These are phyloP conservation scores for Leucopsar rothschildi DNA, from an alignment of 2,113 vertebrate species.

Conservation along the genomic window DNA sequence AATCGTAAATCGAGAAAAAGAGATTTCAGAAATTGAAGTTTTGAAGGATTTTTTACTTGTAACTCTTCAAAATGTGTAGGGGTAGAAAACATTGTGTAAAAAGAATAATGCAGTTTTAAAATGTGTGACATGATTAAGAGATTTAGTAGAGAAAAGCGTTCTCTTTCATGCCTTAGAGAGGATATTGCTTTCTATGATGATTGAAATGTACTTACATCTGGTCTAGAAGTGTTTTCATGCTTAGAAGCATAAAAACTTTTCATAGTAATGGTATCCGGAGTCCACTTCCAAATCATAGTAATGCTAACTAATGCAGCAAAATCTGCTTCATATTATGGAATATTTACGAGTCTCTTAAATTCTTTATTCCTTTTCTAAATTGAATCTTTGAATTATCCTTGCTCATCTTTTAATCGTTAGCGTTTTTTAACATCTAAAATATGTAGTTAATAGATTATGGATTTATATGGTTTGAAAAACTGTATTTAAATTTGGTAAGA, in stretches of 20 bases:
- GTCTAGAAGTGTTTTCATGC: background rate
- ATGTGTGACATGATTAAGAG: background rate
- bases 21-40: background rate
- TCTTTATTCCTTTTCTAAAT: background rate
- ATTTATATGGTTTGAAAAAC: background rate
- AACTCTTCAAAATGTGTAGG: background rate
- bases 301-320: background rate
- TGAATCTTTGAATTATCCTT: background rate
- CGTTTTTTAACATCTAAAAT: background rate
- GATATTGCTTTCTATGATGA: background rate
- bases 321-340: background rate
- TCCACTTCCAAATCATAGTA: background rate
- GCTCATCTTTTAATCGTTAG: background rate
- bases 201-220: background rate
- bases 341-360: background rate
- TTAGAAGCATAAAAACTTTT: background rate
- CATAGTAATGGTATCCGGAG: background rate
- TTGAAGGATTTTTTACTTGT: background rate
- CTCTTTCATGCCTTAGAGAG: background rate
- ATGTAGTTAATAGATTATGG: background rate
- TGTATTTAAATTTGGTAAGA: background rate
- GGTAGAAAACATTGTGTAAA: background rate
- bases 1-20: background rate
- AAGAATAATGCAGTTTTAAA: background rate
- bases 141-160: background rate